Conservation (phyloP, 2,797 vertebrate genomes). For the Varecia variegata region DNA sequence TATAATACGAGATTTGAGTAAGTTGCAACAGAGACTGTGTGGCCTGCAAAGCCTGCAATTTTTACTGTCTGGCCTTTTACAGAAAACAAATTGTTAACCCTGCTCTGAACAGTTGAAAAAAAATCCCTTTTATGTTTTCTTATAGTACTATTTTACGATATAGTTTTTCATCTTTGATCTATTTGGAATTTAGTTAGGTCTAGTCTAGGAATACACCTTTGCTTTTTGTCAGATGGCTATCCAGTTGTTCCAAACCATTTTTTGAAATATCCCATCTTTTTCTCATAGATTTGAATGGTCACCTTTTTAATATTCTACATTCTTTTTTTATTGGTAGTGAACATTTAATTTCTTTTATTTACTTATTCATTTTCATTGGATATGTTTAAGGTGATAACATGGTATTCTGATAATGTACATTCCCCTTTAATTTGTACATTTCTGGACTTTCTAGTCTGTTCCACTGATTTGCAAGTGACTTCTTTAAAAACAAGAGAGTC, state of each 20-base stretch:
- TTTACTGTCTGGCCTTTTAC: background rate
- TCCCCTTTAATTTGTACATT: background rate
- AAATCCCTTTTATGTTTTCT: background rate
- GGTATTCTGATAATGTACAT: background rate
- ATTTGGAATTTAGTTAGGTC: conserved; percentile 4
- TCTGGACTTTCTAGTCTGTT: conserved; percentile 30
- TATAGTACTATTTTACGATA: background rate
- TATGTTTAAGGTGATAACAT: background rate
- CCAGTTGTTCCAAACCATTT: background rate
- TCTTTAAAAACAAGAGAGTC: conserved; percentile 38
- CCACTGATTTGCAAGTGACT: conserved; percentile 4
- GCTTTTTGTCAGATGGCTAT: conserved; percentile 3
- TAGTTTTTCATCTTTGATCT: background rate
- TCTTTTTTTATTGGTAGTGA: background rate
- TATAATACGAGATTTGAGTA: background rate
- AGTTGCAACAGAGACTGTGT: background rate
- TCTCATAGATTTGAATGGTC: background rate
- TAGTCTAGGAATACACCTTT: background rate
- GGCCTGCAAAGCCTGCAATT: background rate
- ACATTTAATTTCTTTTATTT: background rate
- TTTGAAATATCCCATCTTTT: background rate
- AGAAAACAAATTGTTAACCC: background rate
- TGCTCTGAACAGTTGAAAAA: background rate
- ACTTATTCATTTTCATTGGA: background rate
- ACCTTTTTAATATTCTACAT: background rate